phyloP scores from a whole-genome alignment of 64 coral and sea anemone species.

The Astreopora myriophthalma region DNA sequence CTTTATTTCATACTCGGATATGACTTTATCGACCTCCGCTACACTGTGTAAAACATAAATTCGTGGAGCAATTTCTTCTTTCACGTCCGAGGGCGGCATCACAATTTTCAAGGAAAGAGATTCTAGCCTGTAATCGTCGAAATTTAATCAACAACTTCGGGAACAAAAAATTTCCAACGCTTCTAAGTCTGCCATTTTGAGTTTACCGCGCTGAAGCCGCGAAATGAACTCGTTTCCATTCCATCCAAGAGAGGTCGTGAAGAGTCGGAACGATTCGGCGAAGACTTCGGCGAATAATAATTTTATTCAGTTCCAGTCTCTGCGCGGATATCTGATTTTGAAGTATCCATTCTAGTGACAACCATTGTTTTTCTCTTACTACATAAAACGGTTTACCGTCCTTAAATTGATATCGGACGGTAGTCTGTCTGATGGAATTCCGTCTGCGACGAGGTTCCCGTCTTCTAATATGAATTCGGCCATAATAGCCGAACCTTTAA shows the following conservation, averaged over 20 bases:
- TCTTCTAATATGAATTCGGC: too few species aligned
- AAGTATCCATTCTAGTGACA: neutral
- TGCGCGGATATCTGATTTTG: neutral
- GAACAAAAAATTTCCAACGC: neutral
- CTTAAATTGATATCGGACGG: too few species aligned
- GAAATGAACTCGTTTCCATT: neutral
- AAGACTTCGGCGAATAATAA: neutral
- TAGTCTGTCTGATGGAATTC: too few species aligned
- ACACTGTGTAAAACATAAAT: neutral
- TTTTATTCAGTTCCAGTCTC: neutral
- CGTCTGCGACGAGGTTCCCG: too few species aligned
- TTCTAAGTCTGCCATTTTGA: neutral
- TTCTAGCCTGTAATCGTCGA: neutral
- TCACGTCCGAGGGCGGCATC: neutral
- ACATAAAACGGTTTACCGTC: too few species aligned
- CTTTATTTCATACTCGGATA: neutral
- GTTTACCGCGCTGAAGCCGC: neutral
- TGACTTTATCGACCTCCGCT: conserved; percentile 2
- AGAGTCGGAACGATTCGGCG: neutral
- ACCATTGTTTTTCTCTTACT: too few species aligned
- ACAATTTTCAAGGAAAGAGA: neutral
- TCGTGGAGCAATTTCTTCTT: neutral
- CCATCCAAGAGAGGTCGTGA: neutral
- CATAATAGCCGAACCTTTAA: too few species aligned
- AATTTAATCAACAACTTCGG: neutral